phyloP scores from a whole-genome alignment of 2,888 invertebrate species.

The Mesorhabditis spiculigera region DNA sequence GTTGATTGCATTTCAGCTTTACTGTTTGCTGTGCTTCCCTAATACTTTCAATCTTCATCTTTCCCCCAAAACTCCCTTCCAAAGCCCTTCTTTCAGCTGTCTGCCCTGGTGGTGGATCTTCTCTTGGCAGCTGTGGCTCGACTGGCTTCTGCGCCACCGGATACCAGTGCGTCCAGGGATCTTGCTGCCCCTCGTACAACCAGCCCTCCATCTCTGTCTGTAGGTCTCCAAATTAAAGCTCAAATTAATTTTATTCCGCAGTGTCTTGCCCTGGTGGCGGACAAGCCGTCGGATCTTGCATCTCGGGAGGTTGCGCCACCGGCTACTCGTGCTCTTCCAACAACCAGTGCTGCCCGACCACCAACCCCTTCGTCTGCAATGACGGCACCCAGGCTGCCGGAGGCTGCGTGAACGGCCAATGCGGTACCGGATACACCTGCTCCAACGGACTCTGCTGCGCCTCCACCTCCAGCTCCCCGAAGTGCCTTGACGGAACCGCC shows the following conservation, averaged over 20 bases:
- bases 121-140: slow-evolving; percentile 43
- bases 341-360: slow-evolving; percentile 36
- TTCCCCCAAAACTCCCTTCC: neutral
- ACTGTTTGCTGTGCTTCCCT: neutral
- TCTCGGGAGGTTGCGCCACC: slow-evolving; percentile 39
- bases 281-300: slow-evolving; percentile 40
- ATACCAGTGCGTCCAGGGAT: slow-evolving; percentile 43
- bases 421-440: slow-evolving; percentile 58
- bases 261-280: slow-evolving; percentile 43
- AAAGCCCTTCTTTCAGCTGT: slow-evolving; percentile 23
- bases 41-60: neutral
- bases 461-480: slow-evolving; percentile 44
- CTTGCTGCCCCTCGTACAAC: slow-evolving; percentile 41
- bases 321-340: slow-evolving; percentile 46
- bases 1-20: too few species aligned
- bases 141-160: slow-evolving; percentile 48
- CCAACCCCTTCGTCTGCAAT: slow-evolving; percentile 54
- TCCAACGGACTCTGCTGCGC: slow-evolving; percentile 57
- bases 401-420: slow-evolving; percentile 57
- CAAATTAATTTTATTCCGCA: slow-evolving; percentile 11
- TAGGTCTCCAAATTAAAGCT: slow-evolving; percentile 17
- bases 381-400: slow-evolving; percentile 58
- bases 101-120: slow-evolving; percentile 47
- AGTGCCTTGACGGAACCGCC: slow-evolving; percentile 50
- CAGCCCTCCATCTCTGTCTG: slow-evolving; percentile 32